phyloP scores from a whole-genome alignment of 2,797 vertebrate genomes.

The Cichlasoma orientale region DNA sequence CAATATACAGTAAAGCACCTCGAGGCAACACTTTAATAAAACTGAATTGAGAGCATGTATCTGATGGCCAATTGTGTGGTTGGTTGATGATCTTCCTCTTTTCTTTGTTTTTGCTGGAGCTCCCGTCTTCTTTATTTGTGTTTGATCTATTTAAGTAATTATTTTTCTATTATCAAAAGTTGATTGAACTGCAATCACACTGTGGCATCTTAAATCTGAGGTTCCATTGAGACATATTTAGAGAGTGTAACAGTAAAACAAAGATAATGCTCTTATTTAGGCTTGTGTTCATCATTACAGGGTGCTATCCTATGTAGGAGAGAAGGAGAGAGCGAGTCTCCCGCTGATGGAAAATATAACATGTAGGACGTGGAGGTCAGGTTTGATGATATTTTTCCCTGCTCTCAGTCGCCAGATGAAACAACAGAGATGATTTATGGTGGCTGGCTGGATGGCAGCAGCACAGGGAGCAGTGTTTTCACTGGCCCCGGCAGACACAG shows the following conservation, averaged over 20 bases:
- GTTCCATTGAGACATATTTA: not conserved
- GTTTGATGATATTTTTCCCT: conserved; percentile 68
- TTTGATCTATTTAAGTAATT: not conserved
- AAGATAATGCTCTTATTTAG: not conserved
- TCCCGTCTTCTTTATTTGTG: not conserved
- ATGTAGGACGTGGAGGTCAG: conserved; percentile 70
- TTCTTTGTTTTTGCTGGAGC: not conserved
- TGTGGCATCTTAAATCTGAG: not conserved
- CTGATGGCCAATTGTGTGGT: too few relatives aligned
- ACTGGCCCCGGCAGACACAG: conserved; percentile 39
- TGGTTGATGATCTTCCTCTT: not conserved
- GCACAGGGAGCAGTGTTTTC: conserved; percentile 54
- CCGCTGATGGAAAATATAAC: conserved; percentile 42
- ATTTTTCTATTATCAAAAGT: not conserved
- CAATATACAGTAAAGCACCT: too few relatives aligned
- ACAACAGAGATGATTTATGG: conserved; percentile 78
- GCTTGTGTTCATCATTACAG: not conserved
- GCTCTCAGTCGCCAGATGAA: conserved; percentile 59
- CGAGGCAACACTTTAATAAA: too few relatives aligned
- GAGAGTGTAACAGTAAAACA: not conserved
- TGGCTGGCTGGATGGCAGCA: conserved; percentile 57
- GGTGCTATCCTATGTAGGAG: not conserved
- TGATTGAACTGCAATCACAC: not conserved
- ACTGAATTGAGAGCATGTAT: not conserved
- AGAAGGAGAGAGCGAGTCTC: not conserved